These are phyloP conservation scores for Colaptes auratus DNA, from an alignment of 2,113 vertebrate genomes.

Conservation along the genomic window DNA sequence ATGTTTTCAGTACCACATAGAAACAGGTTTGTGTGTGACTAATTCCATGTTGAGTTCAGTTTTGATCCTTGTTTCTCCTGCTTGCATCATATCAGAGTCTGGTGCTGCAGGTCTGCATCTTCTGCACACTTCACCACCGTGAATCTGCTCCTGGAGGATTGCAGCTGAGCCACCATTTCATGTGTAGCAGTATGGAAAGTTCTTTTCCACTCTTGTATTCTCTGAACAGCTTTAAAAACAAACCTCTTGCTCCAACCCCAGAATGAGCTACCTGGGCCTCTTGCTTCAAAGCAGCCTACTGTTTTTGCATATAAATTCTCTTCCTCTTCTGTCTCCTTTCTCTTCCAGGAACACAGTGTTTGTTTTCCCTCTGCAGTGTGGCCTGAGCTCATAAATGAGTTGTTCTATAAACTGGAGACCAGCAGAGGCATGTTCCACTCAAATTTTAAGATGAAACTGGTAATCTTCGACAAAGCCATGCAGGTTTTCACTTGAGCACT, in stretches of 20 bases:
- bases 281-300: neutral
- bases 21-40: neutral
- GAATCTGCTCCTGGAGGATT: neutral
- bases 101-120: neutral
- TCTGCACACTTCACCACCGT: fast-evolving
- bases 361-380: neutral
- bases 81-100: neutral
- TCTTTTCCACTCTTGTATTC: neutral
- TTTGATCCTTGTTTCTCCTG: neutral
- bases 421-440: neutral
- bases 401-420: neutral
- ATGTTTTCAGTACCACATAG: neutral
- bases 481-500: neutral
- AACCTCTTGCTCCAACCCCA: neutral
- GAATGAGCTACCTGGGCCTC: neutral
- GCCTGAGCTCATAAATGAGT: neutral
- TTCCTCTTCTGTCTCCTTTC: neutral
- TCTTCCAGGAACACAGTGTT: neutral
- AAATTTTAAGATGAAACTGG: neutral
- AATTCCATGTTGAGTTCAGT: fast-evolving
- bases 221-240: neutral
- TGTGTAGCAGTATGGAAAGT: neutral
- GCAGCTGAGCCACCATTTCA: neutral
- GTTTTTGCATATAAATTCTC: neutral
- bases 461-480: neutral